Evolutionary conservation across 1,140 invertebrate genomes (phyloP).

Genomic region (Brachionus calyciflorus): DNA sequence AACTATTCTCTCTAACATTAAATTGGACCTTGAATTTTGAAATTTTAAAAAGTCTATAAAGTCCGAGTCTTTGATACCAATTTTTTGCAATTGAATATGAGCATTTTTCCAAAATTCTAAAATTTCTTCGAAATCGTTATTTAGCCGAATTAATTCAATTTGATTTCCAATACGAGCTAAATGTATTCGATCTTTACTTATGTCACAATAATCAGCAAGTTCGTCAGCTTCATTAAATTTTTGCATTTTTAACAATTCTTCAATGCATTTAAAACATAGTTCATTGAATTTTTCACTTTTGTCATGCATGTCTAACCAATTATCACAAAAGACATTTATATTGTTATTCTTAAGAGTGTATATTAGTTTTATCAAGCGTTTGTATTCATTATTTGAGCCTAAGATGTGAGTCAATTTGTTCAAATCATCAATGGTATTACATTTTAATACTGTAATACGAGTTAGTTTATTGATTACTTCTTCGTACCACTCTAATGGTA

Average conservation of each 20-base stretch:
- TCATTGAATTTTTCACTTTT: constrained; percentile 41
- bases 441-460: constrained; percentile 13
- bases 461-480: constrained; percentile 37
- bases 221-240: constrained; percentile 42
- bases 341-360: constrained; percentile 29
- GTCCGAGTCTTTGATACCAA: constrained; percentile 41
- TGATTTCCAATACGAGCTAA: constrained; percentile 35
- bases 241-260: constrained; percentile 30
- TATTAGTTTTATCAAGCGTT: constrained; percentile 21
- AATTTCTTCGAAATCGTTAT: constrained; percentile 44
- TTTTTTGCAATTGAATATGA: constrained; percentile 34
- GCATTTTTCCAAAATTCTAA: constrained; percentile 41
- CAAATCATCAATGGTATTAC: constrained; percentile 37
- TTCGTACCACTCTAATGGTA: constrained; percentile 36
- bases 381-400: constrained; percentile 7
- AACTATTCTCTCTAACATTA: constrained; percentile 32
- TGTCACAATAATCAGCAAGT: constrained; percentile 14
- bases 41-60: constrained; percentile 46
- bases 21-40: constrained; percentile 25
- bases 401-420: neutral
- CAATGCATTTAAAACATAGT: constrained; percentile 20
- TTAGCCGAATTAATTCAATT: constrained; percentile 16
- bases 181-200: constrained; percentile 41
- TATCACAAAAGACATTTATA: constrained; percentile 20
- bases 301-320: constrained; percentile 33